These are phyloP conservation scores for Phacellophora camtschatica DNA, from an alignment of 30 jellyfish, hydroid and myxozoan genomes.

Conservation along the genomic window DNA sequence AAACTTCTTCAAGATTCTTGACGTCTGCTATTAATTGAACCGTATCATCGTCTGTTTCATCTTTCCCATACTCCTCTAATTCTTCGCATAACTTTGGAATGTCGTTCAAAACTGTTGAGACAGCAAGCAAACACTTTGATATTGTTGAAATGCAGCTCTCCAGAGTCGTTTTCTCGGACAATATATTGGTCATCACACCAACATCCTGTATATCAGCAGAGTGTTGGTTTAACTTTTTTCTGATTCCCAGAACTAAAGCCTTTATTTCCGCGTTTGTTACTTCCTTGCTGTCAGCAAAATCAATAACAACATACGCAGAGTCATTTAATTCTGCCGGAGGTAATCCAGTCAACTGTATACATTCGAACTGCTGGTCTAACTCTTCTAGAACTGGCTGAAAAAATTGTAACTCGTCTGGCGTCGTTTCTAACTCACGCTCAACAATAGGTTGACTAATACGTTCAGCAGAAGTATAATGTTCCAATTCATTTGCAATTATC, in stretches of 20 bases:
- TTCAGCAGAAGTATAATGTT: too few relatives aligned
- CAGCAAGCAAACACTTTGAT: constrained; percentile 2
- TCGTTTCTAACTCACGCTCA: neutral
- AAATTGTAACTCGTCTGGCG: too few relatives aligned
- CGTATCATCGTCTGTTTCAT: neutral
- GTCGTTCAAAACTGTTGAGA: constrained; percentile 21
- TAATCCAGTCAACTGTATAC: too few relatives aligned
- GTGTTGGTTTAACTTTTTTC: constrained; percentile 12
- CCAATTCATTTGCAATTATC: neutral
- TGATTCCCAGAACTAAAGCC: neutral
- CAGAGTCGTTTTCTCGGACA: neutral
- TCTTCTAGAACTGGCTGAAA: too few relatives aligned
- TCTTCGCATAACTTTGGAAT: constrained; percentile 11
- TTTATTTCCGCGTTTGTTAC: neutral
- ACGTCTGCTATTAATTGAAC: neutral
- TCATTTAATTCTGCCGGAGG: too few relatives aligned
- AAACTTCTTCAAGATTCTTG: constrained; percentile 14
- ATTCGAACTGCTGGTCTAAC: too few relatives aligned
- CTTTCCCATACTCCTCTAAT: neutral
- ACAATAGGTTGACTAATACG: neutral
- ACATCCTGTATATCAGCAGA: neutral
- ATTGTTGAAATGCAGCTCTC: constrained; percentile 22
- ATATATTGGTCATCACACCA: neutral
- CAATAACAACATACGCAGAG: neutral
- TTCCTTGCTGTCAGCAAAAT: neutral